Base-by-base conservation (phyloP, 1,140 invertebrate species). In the Riptortus pedestris region DNA sequence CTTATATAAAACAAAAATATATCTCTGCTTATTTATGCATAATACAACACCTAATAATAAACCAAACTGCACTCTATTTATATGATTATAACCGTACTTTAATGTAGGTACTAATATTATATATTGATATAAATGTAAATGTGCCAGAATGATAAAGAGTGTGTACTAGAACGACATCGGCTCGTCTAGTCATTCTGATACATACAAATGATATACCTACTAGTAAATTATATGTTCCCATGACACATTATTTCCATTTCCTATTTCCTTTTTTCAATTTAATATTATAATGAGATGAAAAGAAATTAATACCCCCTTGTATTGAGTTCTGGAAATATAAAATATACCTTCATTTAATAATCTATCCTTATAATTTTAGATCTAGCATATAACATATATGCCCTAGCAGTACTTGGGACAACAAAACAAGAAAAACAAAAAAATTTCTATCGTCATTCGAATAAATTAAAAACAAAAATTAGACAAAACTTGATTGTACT, bases 1-100 rank as follows among this genome's bases (percentile, higher is more conserved):
- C 64, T 61, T 60, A 62, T 59, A 59, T 59, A 59, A 51, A 65
- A 65, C 64, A 65, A 65, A 65, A 65, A 65, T 65, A 65, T 65
- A 65, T 65, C 64, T 61, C 59, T 61, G 58, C 45, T 65, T 60
- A 65, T 59, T 59, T 59, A 65, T 52, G 58, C 57, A 60, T 65
- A 65, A 61, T 65, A 65, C 64, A 65, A 65, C 64, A 65, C 58
- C 64, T 65, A 65, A 18, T 63, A 43, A 27, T 61, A 65, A 65
- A 65, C 61, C 48, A 48, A 62, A 62, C 61, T 62, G 43, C 47
- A 62, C 61, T 62, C 61, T 62, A 62, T 62, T n/a, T 1, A 62
- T 62, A 62, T 48, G 31, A 62, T 62, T 14, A 48, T 59, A 59
- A 57, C n/a, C 45, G 20, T 51, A 29, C 18, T 62, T 62, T 52